phyloP scores from a whole-genome alignment of 2,888 invertebrate species.

The Catocala sponsa region DNA sequence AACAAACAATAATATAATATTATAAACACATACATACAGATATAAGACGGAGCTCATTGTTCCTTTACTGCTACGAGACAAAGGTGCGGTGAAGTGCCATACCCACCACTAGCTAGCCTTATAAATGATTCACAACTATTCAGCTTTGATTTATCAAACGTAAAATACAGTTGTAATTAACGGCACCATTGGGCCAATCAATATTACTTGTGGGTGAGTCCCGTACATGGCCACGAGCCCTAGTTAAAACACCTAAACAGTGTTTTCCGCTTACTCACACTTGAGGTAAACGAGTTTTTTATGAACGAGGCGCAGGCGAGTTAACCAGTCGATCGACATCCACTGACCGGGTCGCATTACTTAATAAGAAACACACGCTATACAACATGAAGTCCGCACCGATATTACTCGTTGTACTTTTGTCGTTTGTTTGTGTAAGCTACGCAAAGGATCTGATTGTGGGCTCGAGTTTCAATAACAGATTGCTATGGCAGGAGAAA shows the following conservation, averaged over 20 bases:
- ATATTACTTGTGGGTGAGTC: conserved; percentile 20
- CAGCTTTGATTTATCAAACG: conserved; percentile 18
- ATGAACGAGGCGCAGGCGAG: conserved; percentile 40
- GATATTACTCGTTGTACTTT: conserved; percentile 64
- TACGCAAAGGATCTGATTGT: conserved; percentile 80
- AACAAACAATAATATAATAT: conserved; percentile 15
- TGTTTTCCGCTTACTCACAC: conserved; percentile 44
- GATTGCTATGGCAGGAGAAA: conserved; percentile 77
- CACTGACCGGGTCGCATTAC: conserved; percentile 63
- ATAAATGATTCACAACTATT: conserved; percentile 23
- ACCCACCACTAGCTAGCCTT: conserved; percentile 1
- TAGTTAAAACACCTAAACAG: conserved; percentile 25
- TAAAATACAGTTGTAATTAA: conserved; percentile 24
- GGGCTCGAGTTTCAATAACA: conserved; percentile 79
- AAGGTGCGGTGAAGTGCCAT: too few relatives aligned
- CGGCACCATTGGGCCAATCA: conserved; percentile 29
- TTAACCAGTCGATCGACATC: conserved; percentile 63
- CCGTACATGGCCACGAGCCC: conserved; percentile 34
- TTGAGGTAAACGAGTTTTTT: conserved; percentile 50
- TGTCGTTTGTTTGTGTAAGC: conserved; percentile 67
- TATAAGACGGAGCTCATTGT: too few relatives aligned
- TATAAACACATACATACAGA: conserved; percentile 18
- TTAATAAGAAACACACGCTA: conserved; percentile 35
- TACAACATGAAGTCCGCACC: conserved; percentile 72
- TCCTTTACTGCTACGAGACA: too few relatives aligned